Percentiles rank a stretch among this genome's conserved stretches.
Conservation (phyloP, 2,888 invertebrate genomes). For the Melanostoma mellinum region DNA sequence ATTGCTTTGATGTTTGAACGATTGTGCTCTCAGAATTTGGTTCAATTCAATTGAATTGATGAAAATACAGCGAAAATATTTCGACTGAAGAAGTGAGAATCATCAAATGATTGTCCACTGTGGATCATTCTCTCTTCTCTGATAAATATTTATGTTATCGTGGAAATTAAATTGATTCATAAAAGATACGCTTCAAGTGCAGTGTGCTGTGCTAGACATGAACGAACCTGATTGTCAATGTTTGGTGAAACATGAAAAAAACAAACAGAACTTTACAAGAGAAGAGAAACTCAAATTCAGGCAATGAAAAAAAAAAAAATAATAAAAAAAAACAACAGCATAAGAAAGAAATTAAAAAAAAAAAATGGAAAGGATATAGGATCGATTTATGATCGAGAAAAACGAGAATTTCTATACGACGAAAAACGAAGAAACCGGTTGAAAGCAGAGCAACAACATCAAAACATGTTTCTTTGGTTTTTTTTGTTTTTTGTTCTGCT, state of each 20-base stretch:
- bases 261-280: slow-evolving; percentile 12
- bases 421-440: slow-evolving; percentile 51
- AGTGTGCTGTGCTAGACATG: neutral
- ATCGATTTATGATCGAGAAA: slow-evolving; percentile 70
- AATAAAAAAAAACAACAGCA: neutral
- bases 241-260: neutral
- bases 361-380: slow-evolving; percentile 68
- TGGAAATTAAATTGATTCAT: slow-evolving; percentile 61
- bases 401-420: slow-evolving; percentile 55
- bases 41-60: slow-evolving; percentile 58
- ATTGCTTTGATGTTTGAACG: slow-evolving; percentile 15
- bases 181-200: slow-evolving; percentile 38
- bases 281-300: slow-evolving; percentile 24
- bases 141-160: slow-evolving; percentile 55
- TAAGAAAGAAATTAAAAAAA: slow-evolving; percentile 15
- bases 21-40: slow-evolving; percentile 44
- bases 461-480: slow-evolving; percentile 58
- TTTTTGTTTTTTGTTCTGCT: slow-evolving; percentile 58
- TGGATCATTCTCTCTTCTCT: slow-evolving; percentile 36
- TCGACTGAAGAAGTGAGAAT: slow-evolving; percentile 8
- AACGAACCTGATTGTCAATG: slow-evolving; percentile 32
- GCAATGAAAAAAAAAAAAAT: slow-evolving; percentile 37
- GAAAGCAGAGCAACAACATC: slow-evolving; percentile 69
- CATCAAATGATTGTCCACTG: slow-evolving; percentile 45
- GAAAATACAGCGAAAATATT: slow-evolving; percentile 32